Evolutionary conservation across 2,113 vertebrate genomes (phyloP), one percentile per base, ranked within the genome.

Genomic region (Tonatia bakeri): DNA sequence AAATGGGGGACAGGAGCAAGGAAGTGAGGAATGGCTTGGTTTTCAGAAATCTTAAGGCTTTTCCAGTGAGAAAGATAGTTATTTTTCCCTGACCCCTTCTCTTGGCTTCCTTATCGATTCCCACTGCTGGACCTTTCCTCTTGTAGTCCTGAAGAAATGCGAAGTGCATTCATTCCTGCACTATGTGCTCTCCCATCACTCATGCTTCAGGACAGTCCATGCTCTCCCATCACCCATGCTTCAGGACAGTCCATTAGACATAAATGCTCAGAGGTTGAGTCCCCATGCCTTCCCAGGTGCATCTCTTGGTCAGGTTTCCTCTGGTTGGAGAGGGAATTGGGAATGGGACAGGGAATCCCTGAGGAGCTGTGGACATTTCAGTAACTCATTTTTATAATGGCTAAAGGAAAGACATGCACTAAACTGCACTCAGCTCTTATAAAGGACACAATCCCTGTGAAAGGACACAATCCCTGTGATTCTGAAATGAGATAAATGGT

Each of bases 201-300:
- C 1, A 0, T 11, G 9, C 6, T 11, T 28, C 16, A 1, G 50
- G 26, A 15, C 19, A 14, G 33, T 14, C 45, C 0, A 33, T 31
- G 4, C n/a, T 43, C 33, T 26, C n/a, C 19, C 10, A 11, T 5
- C 20, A 7, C n/a, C n/a, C 1, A 0, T 11, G 9, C 6, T 11
- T 28, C 16, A 1, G 50, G 26, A 15, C 19, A 15, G 33, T 11
- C 47, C 26, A 4, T 26, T 50, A 28, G 11, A 28, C 45, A 31
- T 5, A 14, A 43, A 16, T 3, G 24, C 28, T 4, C 9, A 22
- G 1, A 4, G 9, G 2, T 1, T 33, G 50, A 33, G 24, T 4
- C 31, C 31, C 17, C 3, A 10, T n/a, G 10, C 17, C n/a, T 79
- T 56, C 31, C 59, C 70, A 36, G n/a, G 26, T 12, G n/a, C n/a